These are phyloP conservation scores for Eustalomyia histrio DNA, from an alignment of 2,888 invertebrate species.

Conservation along the genomic window DNA sequence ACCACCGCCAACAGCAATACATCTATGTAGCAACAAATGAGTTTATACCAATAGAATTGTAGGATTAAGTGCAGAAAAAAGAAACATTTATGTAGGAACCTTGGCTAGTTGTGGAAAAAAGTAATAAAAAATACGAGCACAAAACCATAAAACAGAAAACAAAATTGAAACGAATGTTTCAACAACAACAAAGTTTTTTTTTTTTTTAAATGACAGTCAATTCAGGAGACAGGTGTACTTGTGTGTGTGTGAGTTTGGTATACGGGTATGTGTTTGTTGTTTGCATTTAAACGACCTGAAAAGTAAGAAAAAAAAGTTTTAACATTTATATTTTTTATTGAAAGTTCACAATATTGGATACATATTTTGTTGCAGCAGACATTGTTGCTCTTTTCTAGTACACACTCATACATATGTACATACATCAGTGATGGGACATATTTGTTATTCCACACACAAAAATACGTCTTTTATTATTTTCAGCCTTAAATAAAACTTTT, in stretches of 20 bases:
- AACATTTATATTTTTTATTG: constrained; percentile 42
- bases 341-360: constrained; percentile 47
- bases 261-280: background rate
- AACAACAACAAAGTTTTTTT: constrained; percentile 50
- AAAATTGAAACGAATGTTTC: constrained; percentile 46
- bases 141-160: constrained; percentile 48
- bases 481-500: too few relatives aligned
- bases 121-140: constrained; percentile 21
- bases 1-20: constrained; percentile 10
- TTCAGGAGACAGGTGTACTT: background rate
- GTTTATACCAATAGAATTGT: constrained; percentile 45
- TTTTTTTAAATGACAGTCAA: constrained; percentile 45
- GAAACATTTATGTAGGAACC: constrained; percentile 28
- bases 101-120: constrained; percentile 24
- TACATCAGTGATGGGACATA: too few relatives aligned
- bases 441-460: too few relatives aligned
- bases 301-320: constrained; percentile 19
- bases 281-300: constrained; percentile 18
- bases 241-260: background rate
- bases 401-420: too few relatives aligned
- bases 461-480: too few relatives aligned
- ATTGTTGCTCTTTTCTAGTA: constrained; percentile 37
- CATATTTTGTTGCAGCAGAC: constrained; percentile 39
- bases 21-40: constrained; percentile 46
- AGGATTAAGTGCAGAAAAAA: constrained; percentile 39